phyloP scores from a whole-genome alignment of 2,888 invertebrate genomes.

The Pimpla rufipes region DNA sequence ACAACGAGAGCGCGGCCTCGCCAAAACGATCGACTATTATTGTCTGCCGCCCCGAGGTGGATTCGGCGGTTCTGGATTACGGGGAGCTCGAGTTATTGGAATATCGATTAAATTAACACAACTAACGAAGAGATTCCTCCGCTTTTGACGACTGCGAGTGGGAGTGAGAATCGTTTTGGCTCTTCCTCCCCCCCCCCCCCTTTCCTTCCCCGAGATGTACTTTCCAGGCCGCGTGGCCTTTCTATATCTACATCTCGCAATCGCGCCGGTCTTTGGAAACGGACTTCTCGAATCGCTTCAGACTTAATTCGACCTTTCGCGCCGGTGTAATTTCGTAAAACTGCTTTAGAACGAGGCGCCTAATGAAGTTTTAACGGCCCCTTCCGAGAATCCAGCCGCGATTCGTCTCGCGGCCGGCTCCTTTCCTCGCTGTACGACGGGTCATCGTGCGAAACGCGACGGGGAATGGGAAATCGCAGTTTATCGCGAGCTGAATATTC shows the following conservation, averaged over 20 bases:
- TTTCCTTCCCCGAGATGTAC: conserved; percentile 67
- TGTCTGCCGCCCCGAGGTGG: background rate
- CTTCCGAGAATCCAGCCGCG: conserved; percentile 6
- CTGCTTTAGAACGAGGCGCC: conserved; percentile 69
- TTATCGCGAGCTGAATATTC: conserved; percentile 24
- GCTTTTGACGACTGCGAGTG: background rate
- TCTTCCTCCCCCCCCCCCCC: too few relatives aligned
- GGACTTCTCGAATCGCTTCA: conserved; percentile 26
- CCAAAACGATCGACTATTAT: background rate
- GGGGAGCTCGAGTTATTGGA: conserved; percentile 26
- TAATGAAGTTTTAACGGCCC: conserved; percentile 73
- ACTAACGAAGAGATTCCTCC: conserved; percentile 33
- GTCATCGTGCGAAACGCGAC: background rate
- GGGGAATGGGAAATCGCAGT: conserved; percentile 33
- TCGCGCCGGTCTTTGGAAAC: conserved; percentile 25
- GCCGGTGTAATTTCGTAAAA: conserved; percentile 73
- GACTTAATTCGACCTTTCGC: conserved; percentile 67
- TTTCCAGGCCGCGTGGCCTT: conserved; percentile 46
- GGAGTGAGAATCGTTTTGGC: conserved; percentile 12
- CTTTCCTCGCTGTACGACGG: conserved; percentile 28
- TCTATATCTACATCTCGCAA: conserved; percentile 29
- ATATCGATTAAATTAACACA: conserved; percentile 37
- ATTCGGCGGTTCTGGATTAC: background rate
- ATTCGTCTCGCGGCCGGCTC: background rate
- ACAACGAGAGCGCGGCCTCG: background rate